Conservation (phyloP, 2,888 invertebrate genomes). For the Notocelia uddmanniana region DNA sequence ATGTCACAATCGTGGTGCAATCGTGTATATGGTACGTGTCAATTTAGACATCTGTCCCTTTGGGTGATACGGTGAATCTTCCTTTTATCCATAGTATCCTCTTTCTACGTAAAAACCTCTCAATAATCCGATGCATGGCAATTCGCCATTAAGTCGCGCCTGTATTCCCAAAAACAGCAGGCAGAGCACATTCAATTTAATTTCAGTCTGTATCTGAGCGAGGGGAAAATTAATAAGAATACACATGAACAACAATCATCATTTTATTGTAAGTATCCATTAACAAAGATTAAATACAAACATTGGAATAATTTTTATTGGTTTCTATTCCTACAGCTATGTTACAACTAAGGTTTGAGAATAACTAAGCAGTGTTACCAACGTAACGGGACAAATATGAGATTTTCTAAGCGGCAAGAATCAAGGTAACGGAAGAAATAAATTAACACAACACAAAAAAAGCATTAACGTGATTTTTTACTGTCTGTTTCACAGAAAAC, state of each 20-base stretch:
- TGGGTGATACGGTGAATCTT: too few relatives aligned
- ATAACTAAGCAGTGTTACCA: not conserved
- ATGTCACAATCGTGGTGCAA: too few relatives aligned
- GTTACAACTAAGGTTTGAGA: slow-evolving; percentile 8
- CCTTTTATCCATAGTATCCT: too few relatives aligned
- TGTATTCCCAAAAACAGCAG: too few relatives aligned
- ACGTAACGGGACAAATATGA: not conserved
- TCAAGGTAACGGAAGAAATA: slow-evolving; percentile 2
- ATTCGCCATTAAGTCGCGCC: too few relatives aligned
- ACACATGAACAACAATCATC: slow-evolving; percentile 35
- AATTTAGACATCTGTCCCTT: too few relatives aligned
- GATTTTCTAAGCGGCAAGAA: not conserved
- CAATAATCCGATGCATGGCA: too few relatives aligned
- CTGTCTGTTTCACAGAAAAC: slow-evolving; percentile 34
- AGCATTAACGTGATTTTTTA: not conserved
- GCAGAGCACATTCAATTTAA: too few relatives aligned
- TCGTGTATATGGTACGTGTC: too few relatives aligned
- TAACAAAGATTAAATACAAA: slow-evolving; percentile 25
- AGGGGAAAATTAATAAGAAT: not conserved
- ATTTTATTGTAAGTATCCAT: slow-evolving; percentile 29
- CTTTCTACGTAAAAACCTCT: too few relatives aligned
- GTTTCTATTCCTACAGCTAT: slow-evolving; percentile 31
- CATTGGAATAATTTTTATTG: slow-evolving; percentile 31
- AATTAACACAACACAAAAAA: slow-evolving; percentile 10
- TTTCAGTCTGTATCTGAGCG: not conserved